These are phyloP conservation scores for Batillaria attramentaria DNA, from an alignment of 1,140 invertebrate genomes.

Conservation along the genomic window DNA sequence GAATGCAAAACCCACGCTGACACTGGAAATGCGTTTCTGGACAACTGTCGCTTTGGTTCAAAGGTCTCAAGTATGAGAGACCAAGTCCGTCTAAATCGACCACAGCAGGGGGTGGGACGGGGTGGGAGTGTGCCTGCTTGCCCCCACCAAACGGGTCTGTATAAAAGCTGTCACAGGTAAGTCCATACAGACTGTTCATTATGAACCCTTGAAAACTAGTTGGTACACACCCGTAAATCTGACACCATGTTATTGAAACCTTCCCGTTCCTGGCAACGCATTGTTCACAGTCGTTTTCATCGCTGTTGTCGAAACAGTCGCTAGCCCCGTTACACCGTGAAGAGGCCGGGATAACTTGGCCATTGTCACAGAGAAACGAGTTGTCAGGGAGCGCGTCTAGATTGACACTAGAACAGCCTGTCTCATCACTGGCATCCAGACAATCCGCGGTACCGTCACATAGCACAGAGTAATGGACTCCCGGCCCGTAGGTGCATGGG, in stretches of 20 bases:
- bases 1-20: background rate
- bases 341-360: background rate
- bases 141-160: background rate
- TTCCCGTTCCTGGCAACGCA: no score
- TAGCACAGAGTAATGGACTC: constrained; percentile 20
- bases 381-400: background rate
- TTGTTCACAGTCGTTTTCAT: background rate
- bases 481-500: background rate
- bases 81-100: constrained; percentile 7
- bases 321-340: background rate
- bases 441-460: constrained; percentile 34
- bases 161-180: background rate
- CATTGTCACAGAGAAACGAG: constrained; percentile 2
- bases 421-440: constrained; percentile 29
- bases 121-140: background rate
- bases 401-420: background rate
- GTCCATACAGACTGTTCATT: no score
- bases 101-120: background rate
- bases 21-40: background rate
- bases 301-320: background rate
- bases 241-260: background rate
- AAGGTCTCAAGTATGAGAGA: no score
- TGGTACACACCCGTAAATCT: background rate
- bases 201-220: background rate
- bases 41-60: background rate